phyloP scores from a whole-genome alignment of 2,113 vertebrate species.

The Podocnemis expansa region DNA sequence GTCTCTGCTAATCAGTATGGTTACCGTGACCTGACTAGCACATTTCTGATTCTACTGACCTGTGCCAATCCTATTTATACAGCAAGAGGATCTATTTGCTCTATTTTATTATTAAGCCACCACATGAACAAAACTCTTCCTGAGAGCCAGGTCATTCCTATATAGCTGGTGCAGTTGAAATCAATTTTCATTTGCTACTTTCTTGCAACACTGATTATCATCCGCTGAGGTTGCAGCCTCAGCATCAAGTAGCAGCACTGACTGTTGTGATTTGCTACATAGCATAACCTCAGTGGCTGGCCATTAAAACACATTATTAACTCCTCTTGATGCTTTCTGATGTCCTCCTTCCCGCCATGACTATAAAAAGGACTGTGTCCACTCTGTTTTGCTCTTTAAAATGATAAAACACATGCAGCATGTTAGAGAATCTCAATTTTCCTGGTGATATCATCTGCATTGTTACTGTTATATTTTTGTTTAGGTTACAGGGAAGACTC shows the following conservation, averaged over 20 bases:
- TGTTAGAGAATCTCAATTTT: fast-evolving
- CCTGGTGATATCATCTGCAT: neutral
- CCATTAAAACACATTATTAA: neutral
- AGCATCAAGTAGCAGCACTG: neutral
- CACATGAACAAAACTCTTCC: neutral
- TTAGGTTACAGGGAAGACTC: neutral
- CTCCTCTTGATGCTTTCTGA: neutral
- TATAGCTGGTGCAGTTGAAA: neutral
- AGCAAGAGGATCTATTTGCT: fast-evolving
- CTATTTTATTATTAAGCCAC: fast-evolving
- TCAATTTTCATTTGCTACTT: neutral
- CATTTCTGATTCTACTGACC: neutral
- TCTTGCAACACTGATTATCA: fast-evolving
- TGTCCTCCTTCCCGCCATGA: neutral
- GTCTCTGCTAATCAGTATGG: neutral
- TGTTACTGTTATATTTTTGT: neutral
- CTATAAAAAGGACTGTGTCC: neutral
- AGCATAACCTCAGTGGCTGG: neutral
- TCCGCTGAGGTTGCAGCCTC: neutral
- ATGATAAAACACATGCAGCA: fast-evolving
- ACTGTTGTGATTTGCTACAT: neutral
- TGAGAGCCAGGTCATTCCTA: neutral
- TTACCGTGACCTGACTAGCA: neutral
- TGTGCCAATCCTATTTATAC: neutral
- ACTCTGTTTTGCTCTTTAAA: neutral